Conservation (phyloP, 2,113 vertebrate species). For the Anoura caudifer region DNA sequence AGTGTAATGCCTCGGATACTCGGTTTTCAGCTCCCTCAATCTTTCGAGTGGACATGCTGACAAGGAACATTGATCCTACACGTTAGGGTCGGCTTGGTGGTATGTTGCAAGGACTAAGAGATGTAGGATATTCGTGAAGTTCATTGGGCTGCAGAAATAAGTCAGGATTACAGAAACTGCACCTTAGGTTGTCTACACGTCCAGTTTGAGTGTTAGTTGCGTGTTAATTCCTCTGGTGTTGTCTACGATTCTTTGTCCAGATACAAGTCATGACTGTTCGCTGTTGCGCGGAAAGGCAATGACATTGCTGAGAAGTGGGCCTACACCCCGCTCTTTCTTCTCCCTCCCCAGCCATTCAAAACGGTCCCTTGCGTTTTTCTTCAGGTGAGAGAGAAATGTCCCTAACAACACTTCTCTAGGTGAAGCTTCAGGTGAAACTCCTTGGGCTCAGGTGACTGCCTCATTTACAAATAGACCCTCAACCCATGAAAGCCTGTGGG, state of each 20-base stretch:
- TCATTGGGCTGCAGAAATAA: neutral
- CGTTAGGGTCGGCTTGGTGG: fast-evolving
- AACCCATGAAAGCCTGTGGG: too few relatives aligned
- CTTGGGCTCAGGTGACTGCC: fast-evolving
- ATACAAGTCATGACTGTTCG: too few relatives aligned
- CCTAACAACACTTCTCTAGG: neutral
- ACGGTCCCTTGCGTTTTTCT: too few relatives aligned
- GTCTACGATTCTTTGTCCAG: neutral
- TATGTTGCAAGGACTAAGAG: neutral
- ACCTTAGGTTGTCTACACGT: neutral
- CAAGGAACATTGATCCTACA: neutral
- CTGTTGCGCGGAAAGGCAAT: neutral
- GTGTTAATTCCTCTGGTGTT: too few relatives aligned
- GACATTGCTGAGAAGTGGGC: neutral
- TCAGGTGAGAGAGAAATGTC: fast-evolving
- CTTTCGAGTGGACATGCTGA: too few relatives aligned
- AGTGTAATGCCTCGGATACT: neutral
- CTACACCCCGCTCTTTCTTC: neutral
- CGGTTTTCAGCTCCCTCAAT: neutral
- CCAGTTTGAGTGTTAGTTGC: neutral
- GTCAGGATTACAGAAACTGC: neutral
- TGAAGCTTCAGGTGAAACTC: neutral
- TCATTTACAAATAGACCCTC: neutral
- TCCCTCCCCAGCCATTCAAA: neutral
- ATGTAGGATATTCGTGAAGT: fast-evolving